Base-by-base conservation (phyloP, 2,888 invertebrate species). In the Acanthosepion esculentum region DNA sequence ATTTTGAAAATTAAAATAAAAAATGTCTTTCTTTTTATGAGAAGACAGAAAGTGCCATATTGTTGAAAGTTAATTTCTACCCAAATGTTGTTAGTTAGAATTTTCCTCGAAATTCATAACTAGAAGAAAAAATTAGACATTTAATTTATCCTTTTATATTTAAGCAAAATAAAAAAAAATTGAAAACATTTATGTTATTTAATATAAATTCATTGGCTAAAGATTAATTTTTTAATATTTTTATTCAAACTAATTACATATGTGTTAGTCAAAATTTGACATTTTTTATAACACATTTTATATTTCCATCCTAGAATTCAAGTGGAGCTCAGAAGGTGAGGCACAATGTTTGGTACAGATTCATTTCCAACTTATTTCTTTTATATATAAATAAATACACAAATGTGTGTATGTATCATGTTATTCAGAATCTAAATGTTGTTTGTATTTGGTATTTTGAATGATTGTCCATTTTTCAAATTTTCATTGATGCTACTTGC, bases 311-410 rank as follows among this genome's bases (percentile, higher is more conserved):
- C 78, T 78, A 78, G 78, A 78, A 78, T 33, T 78, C 78, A 78
- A 78, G 78, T 78, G 78, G 78, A 78, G 78, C 78, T 78, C 78
- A 78, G 33, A 78, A 78, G 78, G 78, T 78, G 78, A 78, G 78
- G 78, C 78, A 78, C 10, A 33, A 78, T n/a, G 18, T 78, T 78
- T 78, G 78, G 78, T 78, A 12, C 33, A 78, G 78, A 78, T 78
- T n/a, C 18, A 78, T 78, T 78, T 78, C n/a, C 18, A n/a, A n/a
- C 10, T 78, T 78, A 78, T 78, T 78, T 78, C 29, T 29, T 78
- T 12, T 8, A 15, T 78, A n/a, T 78, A n/a, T 15, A 78, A 10
- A 78, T 78, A 78, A 78, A 78, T n/a, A 78, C 78, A 78, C 78
- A 78, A 33, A 33, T n/a, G 78, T 78, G 78, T 78, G 78, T 33